A percentile compares a stretch with the other conserved stretches of the same genome.
Conservation (phyloP, 2,888 invertebrate species). For the Halictus ligatus region DNA sequence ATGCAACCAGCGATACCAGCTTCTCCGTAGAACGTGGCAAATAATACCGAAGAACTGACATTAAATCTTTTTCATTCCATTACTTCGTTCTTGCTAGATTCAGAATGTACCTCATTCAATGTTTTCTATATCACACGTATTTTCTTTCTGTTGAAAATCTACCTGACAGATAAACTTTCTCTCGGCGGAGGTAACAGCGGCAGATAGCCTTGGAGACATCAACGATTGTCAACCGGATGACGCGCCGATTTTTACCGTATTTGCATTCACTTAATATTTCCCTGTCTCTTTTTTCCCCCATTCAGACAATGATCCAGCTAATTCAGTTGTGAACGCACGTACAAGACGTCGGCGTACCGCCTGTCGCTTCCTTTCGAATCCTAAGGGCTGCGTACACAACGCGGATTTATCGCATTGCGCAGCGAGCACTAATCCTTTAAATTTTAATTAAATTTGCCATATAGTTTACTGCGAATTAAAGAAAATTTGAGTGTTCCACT, state of each 20-base stretch:
- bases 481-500: no score
- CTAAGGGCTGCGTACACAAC: conserved; percentile 41
- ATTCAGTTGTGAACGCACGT: conserved; percentile 70
- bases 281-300: conserved; percentile 38
- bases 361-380: conserved; percentile 66
- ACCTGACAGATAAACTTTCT: background rate
- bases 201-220: conserved; percentile 37
- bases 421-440: conserved; percentile 37
- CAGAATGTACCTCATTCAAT: no score
- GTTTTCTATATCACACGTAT: no score
- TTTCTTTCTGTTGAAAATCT: no score
- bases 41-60: no score
- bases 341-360: conserved; percentile 49
- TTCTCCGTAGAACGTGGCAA: background rate
- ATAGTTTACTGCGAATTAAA: no score
- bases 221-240: conserved; percentile 59
- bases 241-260: conserved; percentile 61
- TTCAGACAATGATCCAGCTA: conserved; percentile 68
- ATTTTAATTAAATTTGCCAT: no score
- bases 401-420: conserved; percentile 28
- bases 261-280: conserved; percentile 63
- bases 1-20: background rate
- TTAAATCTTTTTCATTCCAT: no score
- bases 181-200: background rate
- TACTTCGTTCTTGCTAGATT: no score